phyloP scores from a whole-genome alignment of 2,888 invertebrate species.

The Latrodectus hesperus region DNA sequence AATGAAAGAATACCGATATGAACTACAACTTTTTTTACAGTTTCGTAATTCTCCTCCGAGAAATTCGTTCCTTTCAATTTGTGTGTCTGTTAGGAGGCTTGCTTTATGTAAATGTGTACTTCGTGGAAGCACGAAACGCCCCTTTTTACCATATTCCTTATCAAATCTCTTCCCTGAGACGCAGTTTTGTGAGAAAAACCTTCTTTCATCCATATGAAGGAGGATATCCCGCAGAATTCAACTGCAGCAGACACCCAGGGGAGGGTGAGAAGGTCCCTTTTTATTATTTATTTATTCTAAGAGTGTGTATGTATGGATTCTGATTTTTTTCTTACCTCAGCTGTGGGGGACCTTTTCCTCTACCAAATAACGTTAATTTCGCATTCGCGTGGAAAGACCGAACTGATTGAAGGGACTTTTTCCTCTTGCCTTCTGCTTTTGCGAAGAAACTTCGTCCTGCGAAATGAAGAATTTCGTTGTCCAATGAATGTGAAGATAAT shows the following conservation, averaged over 20 bases:
- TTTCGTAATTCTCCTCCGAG: neutral
- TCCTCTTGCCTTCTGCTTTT: no score
- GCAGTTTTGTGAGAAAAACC: neutral
- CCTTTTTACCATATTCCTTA: slow-evolving; percentile 15
- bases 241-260: slow-evolving; percentile 22
- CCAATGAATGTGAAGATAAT: no score
- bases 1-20: no score
- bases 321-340: slow-evolving; percentile 4
- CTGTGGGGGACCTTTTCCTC: slow-evolving; percentile 24
- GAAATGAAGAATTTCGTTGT: no score
- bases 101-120: slow-evolving; percentile 45
- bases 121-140: neutral
- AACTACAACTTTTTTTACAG: neutral
- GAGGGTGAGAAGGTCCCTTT: slow-evolving; percentile 28
- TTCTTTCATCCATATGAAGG: slow-evolving; percentile 63
- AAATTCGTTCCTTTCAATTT: slow-evolving; percentile 5
- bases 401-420: neutral
- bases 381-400: slow-evolving; percentile 48
- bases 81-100: neutral
- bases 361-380: slow-evolving; percentile 65
- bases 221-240: slow-evolving; percentile 24
- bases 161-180: neutral
- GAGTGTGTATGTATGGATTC: slow-evolving; percentile 58
- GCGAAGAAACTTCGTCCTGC: no score
- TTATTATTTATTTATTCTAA: slow-evolving; percentile 62